These are phyloP conservation scores for Seriola rivoliana DNA, from an alignment of 2,113 vertebrate genomes.

Conservation along the genomic window DNA sequence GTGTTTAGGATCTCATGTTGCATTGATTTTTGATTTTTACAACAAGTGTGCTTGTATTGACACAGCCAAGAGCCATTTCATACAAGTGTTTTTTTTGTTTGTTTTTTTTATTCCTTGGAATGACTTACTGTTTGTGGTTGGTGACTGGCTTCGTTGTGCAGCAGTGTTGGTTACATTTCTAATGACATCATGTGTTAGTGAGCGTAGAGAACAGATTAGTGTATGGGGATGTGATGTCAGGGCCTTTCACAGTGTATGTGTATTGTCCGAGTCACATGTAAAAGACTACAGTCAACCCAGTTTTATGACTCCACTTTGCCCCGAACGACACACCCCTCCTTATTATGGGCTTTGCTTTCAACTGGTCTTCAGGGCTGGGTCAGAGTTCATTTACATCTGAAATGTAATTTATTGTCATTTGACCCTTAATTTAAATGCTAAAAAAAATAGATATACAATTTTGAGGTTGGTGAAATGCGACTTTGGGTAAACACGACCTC, in stretches of 20 bases:
- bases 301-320: slow-evolving; percentile 10
- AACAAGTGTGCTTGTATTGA: neutral
- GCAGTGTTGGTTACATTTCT: slow-evolving; percentile 5
- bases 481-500: neutral
- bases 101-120: neutral
- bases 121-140: slow-evolving; percentile 2
- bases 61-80: slow-evolving; percentile 13
- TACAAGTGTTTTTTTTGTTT: neutral
- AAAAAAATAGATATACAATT: neutral
- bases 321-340: slow-evolving; percentile 2
- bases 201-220: slow-evolving; percentile 18
- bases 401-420: neutral
- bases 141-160: slow-evolving; percentile 36
- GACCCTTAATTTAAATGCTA: neutral
- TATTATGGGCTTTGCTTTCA: neutral
- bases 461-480: neutral
- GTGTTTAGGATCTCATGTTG: neutral
- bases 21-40: slow-evolving; percentile 3
- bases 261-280: neutral
- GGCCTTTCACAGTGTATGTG: neutral
- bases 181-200: slow-evolving; percentile 28
- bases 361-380: neutral
- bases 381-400: neutral
- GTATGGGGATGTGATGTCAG: neutral
- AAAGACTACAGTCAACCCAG: slow-evolving; percentile 8